A percentile compares a stretch with the other conserved stretches of the same genome.
phyloP scores from a whole-genome alignment of 2,113 vertebrate species.

The Eubucco bourcierii region DNA sequence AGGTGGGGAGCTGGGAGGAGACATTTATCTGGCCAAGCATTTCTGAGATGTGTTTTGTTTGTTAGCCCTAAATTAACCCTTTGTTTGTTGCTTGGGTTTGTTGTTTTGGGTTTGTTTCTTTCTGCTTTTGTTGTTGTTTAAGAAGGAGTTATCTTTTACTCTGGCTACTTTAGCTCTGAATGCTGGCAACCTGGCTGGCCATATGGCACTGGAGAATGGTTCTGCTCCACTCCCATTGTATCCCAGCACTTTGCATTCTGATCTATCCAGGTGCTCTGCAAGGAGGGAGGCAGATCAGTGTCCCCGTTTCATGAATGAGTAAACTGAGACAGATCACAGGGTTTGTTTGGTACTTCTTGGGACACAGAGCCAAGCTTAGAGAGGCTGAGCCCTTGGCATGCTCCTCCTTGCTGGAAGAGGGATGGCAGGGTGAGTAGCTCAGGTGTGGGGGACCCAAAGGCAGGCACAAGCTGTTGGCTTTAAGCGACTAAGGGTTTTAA shows the following conservation, averaged over 20 bases:
- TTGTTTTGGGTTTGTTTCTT: neutral
- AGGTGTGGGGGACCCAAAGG: neutral
- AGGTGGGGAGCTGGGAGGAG: neutral
- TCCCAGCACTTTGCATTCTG: neutral
- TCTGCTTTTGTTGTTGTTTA: neutral
- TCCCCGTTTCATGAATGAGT: slow-evolving; percentile 27
- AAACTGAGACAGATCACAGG: neutral
- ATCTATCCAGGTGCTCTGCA: slow-evolving; percentile 3
- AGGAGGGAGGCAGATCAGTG: neutral
- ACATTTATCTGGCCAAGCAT: neutral
- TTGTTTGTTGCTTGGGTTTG: neutral
- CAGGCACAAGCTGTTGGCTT: neutral
- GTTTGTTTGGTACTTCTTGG: neutral
- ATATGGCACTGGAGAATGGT: neutral
- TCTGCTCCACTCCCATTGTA: neutral
- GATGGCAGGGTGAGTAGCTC: neutral
- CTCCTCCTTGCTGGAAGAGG: neutral
- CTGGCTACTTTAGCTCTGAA: neutral
- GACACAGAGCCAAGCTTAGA: neutral
- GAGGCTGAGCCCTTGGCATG: neutral
- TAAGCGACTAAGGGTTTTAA: slow-evolving; percentile 12
- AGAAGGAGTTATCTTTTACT: neutral
- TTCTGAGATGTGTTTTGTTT: neutral
- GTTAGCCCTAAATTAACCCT: neutral
- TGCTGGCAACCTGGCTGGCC: neutral